Conservation (phyloP, 1,140 invertebrate genomes). For the Condylostylus longicornis region DNA sequence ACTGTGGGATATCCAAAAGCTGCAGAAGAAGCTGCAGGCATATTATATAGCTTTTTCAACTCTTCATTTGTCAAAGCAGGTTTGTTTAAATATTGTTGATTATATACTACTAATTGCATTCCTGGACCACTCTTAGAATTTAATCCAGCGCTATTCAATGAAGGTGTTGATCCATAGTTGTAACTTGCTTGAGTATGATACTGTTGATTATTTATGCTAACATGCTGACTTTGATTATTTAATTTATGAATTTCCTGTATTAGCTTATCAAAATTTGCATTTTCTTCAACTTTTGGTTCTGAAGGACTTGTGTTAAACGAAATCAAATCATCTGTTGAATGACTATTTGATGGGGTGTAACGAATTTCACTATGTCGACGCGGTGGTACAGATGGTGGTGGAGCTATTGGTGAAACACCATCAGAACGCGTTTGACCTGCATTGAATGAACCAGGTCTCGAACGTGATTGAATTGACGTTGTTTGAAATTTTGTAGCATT, state of each 20-base stretch:
- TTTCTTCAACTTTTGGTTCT: conserved; percentile 32
- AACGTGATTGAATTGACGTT: conserved; percentile 31
- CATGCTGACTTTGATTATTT: conserved; percentile 9
- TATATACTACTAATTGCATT: conserved; percentile 26
- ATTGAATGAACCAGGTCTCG: conserved; percentile 35
- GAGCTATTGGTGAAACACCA: conserved; percentile 13
- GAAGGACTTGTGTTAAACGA: conserved; percentile 56
- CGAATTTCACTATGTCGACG: conserved; percentile 34
- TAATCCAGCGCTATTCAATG: conserved; percentile 8
- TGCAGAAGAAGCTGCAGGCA: conserved; percentile 15
- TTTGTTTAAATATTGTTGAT: conserved; percentile 16
- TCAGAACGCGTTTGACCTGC: conserved; percentile 9
- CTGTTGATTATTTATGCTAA: conserved; percentile 9
- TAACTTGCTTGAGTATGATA: conserved; percentile 10
- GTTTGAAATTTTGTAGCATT: neutral
- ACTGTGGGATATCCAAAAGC: conserved; percentile 4
- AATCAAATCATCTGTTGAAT: conserved; percentile 48
- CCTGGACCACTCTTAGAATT: conserved; percentile 8
- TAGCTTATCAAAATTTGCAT: conserved; percentile 36
- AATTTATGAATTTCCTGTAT: conserved; percentile 40
- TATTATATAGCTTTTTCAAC: conserved; percentile 24
- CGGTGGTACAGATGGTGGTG: conserved; percentile 34
- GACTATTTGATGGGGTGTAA: conserved; percentile 35
- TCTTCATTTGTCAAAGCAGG: conserved; percentile 22
- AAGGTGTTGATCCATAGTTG: conserved; percentile 1